Evolutionary conservation across 30 jellyfish, hydroid and myxozoan species (phyloP), one percentile per base, ranked within the genome.

Genomic region (Hydractinia symbiolongicarpus): DNA sequence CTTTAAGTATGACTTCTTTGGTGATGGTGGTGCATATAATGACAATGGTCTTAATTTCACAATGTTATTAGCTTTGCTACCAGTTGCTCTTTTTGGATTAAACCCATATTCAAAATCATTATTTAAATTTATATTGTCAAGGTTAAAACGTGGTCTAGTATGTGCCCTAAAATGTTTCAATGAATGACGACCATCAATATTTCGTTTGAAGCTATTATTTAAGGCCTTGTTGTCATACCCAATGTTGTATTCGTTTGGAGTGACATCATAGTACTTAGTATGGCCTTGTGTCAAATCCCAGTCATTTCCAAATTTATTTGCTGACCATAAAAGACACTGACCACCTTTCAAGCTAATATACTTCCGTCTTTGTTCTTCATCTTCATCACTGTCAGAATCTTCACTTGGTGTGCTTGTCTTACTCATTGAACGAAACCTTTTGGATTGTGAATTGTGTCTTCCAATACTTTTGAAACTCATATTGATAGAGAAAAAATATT

Each of bases 41-140:
- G 97, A 89, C 6, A 89, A 71, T 6, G 89, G 79, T 66, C 86
- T 76, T 16, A 53, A 51, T 77, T 61, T 77, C 61, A 77, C 75
- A 13, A 50, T 77, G 21, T 55, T 55, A 54, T 76, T 54, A 19
- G 85, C 85, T 77, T 77, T 77, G 40, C 85, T 77, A 30, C 85
- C 85, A 55, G 54, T 77, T 8, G 55, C 58, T 58, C 98, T 71
- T 51, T 74, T 79, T 11, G 91, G 96, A 79, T 91, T 91, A 56
- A 91, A 91, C 6, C 98, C 98, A 61, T 91, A 91, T 70, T 91
- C 98, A 55, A 81, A 87, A 66, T 91, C 91, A 51, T 83, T 83
- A 15, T 75, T 86, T 49, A 91, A 51, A 10, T 78, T 79, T 19
- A 91, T 91, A 44, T 91, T 88, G 60, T 90, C 97, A n/a, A 90